These are phyloP conservation scores for Oriolus oriolus DNA, from an alignment of 2,113 vertebrate genomes.

Conservation along the genomic window DNA sequence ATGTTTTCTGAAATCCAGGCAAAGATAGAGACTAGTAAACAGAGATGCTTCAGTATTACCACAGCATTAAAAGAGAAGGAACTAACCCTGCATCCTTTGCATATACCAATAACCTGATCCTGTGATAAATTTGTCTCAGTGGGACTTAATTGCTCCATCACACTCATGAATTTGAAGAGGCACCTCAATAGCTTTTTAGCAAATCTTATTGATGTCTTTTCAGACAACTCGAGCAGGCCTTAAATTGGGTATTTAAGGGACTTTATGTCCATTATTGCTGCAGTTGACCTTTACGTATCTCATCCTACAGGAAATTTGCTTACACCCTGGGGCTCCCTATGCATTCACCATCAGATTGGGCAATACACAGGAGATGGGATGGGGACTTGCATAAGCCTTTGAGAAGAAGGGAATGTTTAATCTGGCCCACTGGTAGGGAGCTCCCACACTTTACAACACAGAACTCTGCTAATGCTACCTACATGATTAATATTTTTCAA, in stretches of 20 bases:
- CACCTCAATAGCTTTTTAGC: neutral
- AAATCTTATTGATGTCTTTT: neutral
- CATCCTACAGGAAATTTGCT: neutral
- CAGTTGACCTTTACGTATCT: neutral
- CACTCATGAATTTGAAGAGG: neutral
- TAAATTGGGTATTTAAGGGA: neutral
- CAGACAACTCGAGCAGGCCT: neutral
- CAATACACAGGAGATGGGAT: neutral
- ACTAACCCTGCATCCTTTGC: neutral
- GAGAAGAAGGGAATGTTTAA: neutral
- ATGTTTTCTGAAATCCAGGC: neutral
- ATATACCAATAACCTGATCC: neutral
- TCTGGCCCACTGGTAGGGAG: neutral
- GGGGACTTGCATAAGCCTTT: neutral
- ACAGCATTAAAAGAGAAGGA: neutral
- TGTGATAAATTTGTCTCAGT: neutral
- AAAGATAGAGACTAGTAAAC: neutral
- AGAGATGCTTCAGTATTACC: neutral
- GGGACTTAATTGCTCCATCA: neutral
- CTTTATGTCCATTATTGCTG: neutral
- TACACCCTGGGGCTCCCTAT: accelerated
- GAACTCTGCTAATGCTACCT: neutral
- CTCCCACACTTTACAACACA: neutral
- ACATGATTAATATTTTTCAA: neutral
- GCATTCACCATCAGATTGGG: neutral